Base-by-base conservation (phyloP, 2,888 invertebrate species). In the Tetropium fuscum region DNA sequence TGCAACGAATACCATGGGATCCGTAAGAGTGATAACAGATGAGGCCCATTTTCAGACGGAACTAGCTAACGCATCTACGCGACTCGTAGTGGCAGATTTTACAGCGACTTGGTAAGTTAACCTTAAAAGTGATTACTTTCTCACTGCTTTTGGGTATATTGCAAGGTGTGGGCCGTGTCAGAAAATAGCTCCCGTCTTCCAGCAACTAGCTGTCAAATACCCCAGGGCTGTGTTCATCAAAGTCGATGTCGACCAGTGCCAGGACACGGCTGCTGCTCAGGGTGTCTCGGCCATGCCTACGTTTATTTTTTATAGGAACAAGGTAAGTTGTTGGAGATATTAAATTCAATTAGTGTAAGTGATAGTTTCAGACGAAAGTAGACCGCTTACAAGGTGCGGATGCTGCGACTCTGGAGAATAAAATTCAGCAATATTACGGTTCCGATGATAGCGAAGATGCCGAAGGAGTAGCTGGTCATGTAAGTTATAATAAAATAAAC, bases 251-350 rank as follows among this genome's bases (percentile, higher is more conserved):
- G 98, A 98, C 77, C 89, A 91, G 81, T 97, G 95, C 74, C 90
- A 90, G 70, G 96, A 94, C 71, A 93, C 94, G 6, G 96, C 98
- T 1, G 87, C 90, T 18, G 85, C 87, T 8, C 93, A 98, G 78
- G 94, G 94, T 53, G 93, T 99, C 32, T 91, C 91, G 55, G 95
- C 97, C 0, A 98, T 99, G 97, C 99, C 99, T 16, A 99, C 99
- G 0, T 99, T 99, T 78, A 89, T 97, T 69, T 95, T 98, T 78
- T 98, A 94, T 80, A 89, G 93, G 70, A 97, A 93, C 80, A 87
- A 90, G 78, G 90, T 90, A 80, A 77, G 66, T 22, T 22, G 2
- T 19, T 11, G 25, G 13, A 7, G 8, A 7, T 11, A 10, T 38
- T 38, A n/a, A n/a, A n/a, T n/a, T n/a, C n/a, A n/a, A n/a, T n/a